phyloP scores from a whole-genome alignment of 2,888 invertebrate genomes.

The Exephanes ischioxanthus region DNA sequence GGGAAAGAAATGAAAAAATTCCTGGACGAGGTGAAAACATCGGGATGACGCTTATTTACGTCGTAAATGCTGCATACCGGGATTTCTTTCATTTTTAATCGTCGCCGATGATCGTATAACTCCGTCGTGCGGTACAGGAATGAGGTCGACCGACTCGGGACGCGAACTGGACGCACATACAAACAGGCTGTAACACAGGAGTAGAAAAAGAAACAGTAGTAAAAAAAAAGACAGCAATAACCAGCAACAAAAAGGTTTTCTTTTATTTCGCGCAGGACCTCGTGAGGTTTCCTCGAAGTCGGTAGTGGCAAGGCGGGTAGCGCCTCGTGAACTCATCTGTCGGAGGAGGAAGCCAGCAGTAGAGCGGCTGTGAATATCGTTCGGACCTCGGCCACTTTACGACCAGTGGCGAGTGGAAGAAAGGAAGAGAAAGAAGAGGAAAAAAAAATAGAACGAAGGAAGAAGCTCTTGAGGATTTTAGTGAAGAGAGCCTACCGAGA shows the following conservation, averaged over 20 bases:
- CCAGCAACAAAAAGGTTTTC: neutral
- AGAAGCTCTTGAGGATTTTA: neutral
- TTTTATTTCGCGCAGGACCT: conserved; percentile 40
- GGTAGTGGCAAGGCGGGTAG: neutral
- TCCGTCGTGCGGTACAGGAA: neutral
- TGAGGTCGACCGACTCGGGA: neutral
- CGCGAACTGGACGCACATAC: neutral
- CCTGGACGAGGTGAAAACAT: conserved; percentile 16
- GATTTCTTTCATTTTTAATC: conserved; percentile 44
- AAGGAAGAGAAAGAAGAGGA: conserved; percentile 1
- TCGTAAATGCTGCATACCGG: conserved; percentile 35
- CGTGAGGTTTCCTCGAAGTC: conserved; percentile 5
- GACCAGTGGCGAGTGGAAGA: conserved; percentile 24
- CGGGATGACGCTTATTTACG: conserved; percentile 26
- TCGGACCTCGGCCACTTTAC: conserved; percentile 46
- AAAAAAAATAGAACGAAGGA: neutral
- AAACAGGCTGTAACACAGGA: neutral
- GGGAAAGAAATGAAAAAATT: conserved; percentile 44
- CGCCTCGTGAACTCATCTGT: conserved; percentile 5
- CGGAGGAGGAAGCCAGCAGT: neutral
- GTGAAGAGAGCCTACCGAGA: conserved; percentile 10
- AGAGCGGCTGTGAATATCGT: conserved; percentile 17
- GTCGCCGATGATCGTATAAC: conserved; percentile 9
- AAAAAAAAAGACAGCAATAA: neutral
- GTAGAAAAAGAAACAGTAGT: neutral